A percentile compares a stretch with the other conserved stretches of the same genome.
Evolutionary conservation across 1,140 invertebrate species (phyloP).

Genomic region (Drosophila rhopaloa): DNA sequence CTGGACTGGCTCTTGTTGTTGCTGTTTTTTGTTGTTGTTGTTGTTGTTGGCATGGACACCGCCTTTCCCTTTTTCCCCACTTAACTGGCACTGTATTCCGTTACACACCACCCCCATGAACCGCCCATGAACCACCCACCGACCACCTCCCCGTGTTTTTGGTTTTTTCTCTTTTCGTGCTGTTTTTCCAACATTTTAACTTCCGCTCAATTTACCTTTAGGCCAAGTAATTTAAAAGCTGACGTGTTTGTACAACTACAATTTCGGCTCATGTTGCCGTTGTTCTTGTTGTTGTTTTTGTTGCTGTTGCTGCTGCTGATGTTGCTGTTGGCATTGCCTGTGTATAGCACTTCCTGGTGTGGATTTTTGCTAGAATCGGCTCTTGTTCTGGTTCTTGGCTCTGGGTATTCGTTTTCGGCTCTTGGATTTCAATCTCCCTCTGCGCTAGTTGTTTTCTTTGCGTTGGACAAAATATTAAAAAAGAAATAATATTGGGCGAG

Average conservation of each 20-base stretch:
- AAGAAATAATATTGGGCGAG: constrained; percentile 48
- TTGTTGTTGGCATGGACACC: constrained; percentile 62
- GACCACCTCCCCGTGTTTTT: constrained; percentile 42
- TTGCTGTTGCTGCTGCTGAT: constrained; percentile 21
- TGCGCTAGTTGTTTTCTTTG: constrained; percentile 39
- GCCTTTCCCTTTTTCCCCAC: constrained; percentile 18
- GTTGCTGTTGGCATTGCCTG: constrained; percentile 69
- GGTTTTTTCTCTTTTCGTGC: constrained; percentile 66
- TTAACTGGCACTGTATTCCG: constrained; percentile 51
- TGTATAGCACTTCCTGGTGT: constrained; percentile 78
- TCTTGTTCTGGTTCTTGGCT: constrained; percentile 62
- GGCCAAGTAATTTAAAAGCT: constrained; percentile 83
- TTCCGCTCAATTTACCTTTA: constrained; percentile 83
- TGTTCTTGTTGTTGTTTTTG: constrained; percentile 54
- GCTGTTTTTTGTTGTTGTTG: constrained; percentile 1
- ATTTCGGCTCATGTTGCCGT: constrained; percentile 82
- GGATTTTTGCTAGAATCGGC: constrained; percentile 68
- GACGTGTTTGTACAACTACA: constrained; percentile 83
- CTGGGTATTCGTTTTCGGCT: constrained; percentile 33
- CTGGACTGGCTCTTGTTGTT: background rate
- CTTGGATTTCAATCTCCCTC: constrained; percentile 46
- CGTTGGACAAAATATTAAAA: constrained; percentile 67
- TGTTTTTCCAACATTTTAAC: constrained; percentile 83
- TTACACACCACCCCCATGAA: constrained; percentile 33
- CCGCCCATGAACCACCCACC: constrained; percentile 26